These are phyloP conservation scores for Thamnophis elegans DNA, from an alignment of 2,797 vertebrate species.

Conservation along the genomic window DNA sequence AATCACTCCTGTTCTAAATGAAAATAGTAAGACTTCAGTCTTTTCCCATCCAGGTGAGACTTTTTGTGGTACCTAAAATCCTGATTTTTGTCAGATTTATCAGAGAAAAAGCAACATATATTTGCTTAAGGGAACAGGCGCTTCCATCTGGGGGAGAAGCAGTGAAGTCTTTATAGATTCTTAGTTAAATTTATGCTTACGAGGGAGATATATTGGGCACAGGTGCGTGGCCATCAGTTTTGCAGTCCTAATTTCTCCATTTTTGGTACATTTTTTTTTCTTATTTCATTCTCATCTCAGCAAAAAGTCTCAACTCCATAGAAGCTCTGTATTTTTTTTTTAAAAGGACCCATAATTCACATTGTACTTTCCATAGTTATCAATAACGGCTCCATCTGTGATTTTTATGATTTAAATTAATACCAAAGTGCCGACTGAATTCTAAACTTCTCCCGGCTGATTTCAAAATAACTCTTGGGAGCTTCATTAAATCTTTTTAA, in stretches of 20 bases:
- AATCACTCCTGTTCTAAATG: background rate
- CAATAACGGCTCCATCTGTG: constrained; percentile 66
- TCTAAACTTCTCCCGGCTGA: constrained; percentile 61
- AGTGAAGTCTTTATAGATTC: background rate
- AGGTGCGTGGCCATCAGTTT: background rate
- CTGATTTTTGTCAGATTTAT: background rate
- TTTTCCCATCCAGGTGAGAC: background rate
- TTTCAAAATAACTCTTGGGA: constrained; percentile 62
- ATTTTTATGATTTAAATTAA: constrained; percentile 65
- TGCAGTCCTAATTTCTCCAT: constrained; percentile 28
- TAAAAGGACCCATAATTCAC: constrained; percentile 49
- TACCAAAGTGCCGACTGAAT: constrained; percentile 64
- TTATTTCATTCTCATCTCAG: constrained; percentile 31
- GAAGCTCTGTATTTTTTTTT: constrained; percentile 10
- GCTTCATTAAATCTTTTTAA: constrained; percentile 72
- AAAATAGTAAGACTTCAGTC: background rate
- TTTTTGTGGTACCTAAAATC: background rate
- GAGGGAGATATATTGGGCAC: background rate
- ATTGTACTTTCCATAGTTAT: constrained; percentile 58
- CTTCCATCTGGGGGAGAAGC: background rate
- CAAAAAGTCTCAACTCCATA: constrained; percentile 32
- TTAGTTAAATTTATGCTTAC: constrained; percentile 22
- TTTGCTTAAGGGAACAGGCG: background rate
- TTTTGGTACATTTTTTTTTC: constrained; percentile 38
- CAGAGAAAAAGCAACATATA: constrained; percentile 1